Evolutionary conservation across 1,140 invertebrate genomes (phyloP).

Genomic region (Monochamus saltuarius): DNA sequence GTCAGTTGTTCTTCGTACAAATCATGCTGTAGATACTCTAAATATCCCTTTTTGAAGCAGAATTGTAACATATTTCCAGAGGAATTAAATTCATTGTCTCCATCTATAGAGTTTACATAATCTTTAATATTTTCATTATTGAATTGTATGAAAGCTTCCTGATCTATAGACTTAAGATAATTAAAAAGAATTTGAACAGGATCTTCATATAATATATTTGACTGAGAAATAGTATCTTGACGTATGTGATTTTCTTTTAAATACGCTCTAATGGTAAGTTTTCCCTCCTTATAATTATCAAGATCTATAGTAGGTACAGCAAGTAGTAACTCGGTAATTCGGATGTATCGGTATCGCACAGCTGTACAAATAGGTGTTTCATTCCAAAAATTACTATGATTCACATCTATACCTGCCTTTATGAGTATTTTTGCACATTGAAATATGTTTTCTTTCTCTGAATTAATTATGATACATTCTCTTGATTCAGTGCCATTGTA

Average conservation of each 20-base stretch:
- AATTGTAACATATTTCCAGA: conserved; percentile 30
- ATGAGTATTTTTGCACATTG: conserved; percentile 28
- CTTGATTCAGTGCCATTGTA: conserved; percentile 27
- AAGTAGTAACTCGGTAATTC: conserved; percentile 23
- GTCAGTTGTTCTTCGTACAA: neutral
- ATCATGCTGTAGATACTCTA: conserved; percentile 23
- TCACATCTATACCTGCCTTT: conserved; percentile 26
- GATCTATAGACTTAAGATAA: conserved; percentile 28
- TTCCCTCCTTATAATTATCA: conserved; percentile 22
- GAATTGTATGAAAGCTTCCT: conserved; percentile 29
- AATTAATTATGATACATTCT: conserved; percentile 20
- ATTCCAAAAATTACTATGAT: conserved; percentile 34
- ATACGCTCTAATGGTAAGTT: conserved; percentile 26
- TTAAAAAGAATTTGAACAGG: conserved; percentile 21
- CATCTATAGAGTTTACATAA: conserved; percentile 20
- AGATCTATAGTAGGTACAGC: conserved; percentile 21
- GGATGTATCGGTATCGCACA: conserved; percentile 21
- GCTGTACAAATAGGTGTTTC: conserved; percentile 34
- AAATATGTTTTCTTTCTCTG: conserved; percentile 23
- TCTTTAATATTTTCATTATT: conserved; percentile 29
- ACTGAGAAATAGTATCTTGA: conserved; percentile 2
- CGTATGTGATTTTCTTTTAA: conserved; percentile 25
- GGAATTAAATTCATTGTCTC: conserved; percentile 9
- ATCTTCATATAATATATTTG: neutral
- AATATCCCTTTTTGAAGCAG: conserved; percentile 31